phyloP scores from a whole-genome alignment of 2,888 invertebrate species.

The Stictocephala bisonia region DNA sequence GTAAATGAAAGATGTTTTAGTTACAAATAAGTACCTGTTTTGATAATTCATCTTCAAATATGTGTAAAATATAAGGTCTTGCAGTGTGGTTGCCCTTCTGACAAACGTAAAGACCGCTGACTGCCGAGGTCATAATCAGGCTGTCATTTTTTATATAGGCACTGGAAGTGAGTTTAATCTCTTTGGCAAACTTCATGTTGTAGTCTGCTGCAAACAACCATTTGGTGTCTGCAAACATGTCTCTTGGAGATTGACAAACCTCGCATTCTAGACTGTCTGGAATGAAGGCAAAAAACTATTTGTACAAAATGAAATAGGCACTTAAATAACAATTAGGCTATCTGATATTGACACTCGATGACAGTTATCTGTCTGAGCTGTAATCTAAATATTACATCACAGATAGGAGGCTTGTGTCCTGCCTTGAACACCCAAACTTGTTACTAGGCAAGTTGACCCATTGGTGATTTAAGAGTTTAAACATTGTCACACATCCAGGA shows the following conservation, averaged over 20 bases:
- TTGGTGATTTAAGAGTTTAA: no score
- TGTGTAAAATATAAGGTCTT: slow-evolving; percentile 68
- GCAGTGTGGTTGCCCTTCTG: slow-evolving; percentile 65
- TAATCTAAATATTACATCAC: no score
- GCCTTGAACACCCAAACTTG: no score
- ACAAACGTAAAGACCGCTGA: slow-evolving; percentile 72
- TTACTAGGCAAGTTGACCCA: no score
- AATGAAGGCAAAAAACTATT: background rate
- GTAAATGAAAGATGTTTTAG: no score
- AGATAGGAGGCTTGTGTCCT: no score
- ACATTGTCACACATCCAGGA: no score
- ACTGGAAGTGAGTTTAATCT: slow-evolving; percentile 64
- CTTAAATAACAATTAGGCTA: no score
- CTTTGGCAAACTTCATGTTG: slow-evolving; percentile 60
- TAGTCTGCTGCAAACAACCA: slow-evolving; percentile 65
- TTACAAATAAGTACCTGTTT: no score
- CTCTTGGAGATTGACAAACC: slow-evolving; percentile 69
- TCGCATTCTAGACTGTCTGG: slow-evolving; percentile 67
- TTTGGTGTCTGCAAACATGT: slow-evolving; percentile 63
- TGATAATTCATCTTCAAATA: slow-evolving; percentile 66
- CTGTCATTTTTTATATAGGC: slow-evolving; percentile 65
- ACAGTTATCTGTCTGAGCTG: no score
- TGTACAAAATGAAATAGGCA: no score
- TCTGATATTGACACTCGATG: no score
- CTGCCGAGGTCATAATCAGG: slow-evolving; percentile 65